Percentiles rank a stretch among this genome's conserved stretches.
Evolutionary conservation across 2,888 invertebrate species (phyloP).

Genomic region (Iselma pallidipennis): DNA sequence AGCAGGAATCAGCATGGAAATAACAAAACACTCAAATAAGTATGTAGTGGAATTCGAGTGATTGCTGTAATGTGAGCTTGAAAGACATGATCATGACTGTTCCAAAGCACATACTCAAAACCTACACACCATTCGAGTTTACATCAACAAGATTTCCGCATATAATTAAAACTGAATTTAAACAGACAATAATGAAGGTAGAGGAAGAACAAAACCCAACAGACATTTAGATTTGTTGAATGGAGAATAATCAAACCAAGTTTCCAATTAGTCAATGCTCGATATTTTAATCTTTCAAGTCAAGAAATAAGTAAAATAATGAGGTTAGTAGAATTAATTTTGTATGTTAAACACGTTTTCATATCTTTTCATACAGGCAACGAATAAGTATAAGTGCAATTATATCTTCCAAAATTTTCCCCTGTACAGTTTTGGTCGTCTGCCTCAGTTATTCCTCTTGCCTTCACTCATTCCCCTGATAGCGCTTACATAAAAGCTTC

Average conservation of each 20-base stretch:
- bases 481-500: constrained; percentile 4
- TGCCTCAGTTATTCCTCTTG: neutral
- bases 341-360: neutral
- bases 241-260: too few relatives aligned
- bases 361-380: neutral
- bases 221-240: too few relatives aligned
- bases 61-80: neutral
- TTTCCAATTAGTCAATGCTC: too few relatives aligned
- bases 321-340: too few relatives aligned
- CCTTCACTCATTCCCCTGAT: neutral
- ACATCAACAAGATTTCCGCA: too few relatives aligned
- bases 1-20: neutral
- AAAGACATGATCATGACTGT: neutral
- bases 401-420: constrained; percentile 17
- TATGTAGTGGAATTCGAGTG: neutral
- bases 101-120: too few relatives aligned
- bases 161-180: too few relatives aligned
- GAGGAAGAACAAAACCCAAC: too few relatives aligned
- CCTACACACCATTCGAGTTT: too few relatives aligned
- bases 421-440: neutral
- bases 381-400: constrained; percentile 17
- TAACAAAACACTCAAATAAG: neutral
- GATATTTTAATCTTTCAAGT: neutral
- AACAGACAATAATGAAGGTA: too few relatives aligned
- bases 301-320: neutral